Evolutionary conservation across 2,113 vertebrate genomes (phyloP).

Genomic region (Antechinus flavipes): DNA sequence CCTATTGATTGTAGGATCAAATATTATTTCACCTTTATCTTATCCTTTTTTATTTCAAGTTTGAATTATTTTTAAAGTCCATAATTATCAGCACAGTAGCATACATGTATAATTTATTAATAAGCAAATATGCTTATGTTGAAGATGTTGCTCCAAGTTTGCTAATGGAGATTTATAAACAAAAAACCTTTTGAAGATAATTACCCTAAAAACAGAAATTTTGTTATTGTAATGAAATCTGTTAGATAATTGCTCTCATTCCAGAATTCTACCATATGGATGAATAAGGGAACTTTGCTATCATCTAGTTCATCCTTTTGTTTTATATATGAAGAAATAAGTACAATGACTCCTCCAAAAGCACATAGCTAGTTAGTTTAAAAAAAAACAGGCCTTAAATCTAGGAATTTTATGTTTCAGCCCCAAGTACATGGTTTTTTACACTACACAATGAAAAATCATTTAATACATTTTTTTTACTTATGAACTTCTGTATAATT

Average conservation of each 20-base stretch:
- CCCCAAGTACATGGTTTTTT: neutral
- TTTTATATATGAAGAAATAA: neutral
- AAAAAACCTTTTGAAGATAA: neutral
- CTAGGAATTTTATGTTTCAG: neutral
- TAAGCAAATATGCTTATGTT: neutral
- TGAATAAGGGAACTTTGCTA: neutral
- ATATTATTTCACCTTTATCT: neutral
- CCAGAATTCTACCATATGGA: neutral
- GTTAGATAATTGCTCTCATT: neutral
- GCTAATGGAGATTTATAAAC: neutral
- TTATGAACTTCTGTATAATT: neutral
- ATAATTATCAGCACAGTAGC: neutral
- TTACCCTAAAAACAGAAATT: neutral
- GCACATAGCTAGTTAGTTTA: neutral
- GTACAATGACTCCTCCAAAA: neutral
- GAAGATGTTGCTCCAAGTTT: neutral
- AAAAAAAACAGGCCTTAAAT: neutral
- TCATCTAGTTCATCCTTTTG: neutral
- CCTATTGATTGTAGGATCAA: neutral
- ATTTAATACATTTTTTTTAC: neutral
- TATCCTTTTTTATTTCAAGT: neutral
- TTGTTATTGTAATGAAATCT: neutral
- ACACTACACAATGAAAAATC: neutral
- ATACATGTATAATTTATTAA: neutral
- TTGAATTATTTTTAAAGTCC: neutral